Percentiles rank a stretch among this genome's conserved stretches.
phyloP scores from a whole-genome alignment of 2,888 invertebrate species.

The Drosophila phalerata region DNA sequence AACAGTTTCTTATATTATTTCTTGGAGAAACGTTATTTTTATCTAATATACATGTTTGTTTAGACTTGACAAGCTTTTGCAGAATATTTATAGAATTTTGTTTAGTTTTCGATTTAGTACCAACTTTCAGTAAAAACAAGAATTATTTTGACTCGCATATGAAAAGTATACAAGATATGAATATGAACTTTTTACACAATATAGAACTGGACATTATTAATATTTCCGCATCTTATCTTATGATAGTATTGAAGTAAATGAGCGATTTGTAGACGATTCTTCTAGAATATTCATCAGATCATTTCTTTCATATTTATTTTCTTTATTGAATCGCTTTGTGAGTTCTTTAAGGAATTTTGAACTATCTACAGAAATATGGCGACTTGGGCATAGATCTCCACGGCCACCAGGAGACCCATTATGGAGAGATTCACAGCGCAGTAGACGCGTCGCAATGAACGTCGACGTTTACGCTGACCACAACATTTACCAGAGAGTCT shows the following conservation, averaged over 20 bases:
- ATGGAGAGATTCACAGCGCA: conserved; percentile 83
- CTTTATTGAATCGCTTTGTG: not conserved
- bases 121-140: too few relatives aligned
- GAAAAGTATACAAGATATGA: too few relatives aligned
- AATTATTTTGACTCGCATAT: too few relatives aligned
- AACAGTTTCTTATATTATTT: not conserved
- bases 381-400: conserved; percentile 85
- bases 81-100: not conserved
- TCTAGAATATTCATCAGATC: not conserved
- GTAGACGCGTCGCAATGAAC: conserved; percentile 84
- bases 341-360: not conserved
- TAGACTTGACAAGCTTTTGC: not conserved
- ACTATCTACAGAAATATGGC: conserved; percentile 82
- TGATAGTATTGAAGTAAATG: too few relatives aligned
- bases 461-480: conserved; percentile 80
- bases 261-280: not conserved
- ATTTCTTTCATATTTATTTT: not conserved
- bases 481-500: conserved; percentile 75
- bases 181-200: too few relatives aligned
- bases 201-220: too few relatives aligned
- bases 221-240: too few relatives aligned
- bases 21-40: not conserved
- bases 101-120: not conserved
- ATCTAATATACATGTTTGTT: not conserved
- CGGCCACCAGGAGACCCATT: conserved; percentile 83